Base-by-base conservation (phyloP, 2,888 invertebrate genomes). In the Himalopsyche tibetana region DNA sequence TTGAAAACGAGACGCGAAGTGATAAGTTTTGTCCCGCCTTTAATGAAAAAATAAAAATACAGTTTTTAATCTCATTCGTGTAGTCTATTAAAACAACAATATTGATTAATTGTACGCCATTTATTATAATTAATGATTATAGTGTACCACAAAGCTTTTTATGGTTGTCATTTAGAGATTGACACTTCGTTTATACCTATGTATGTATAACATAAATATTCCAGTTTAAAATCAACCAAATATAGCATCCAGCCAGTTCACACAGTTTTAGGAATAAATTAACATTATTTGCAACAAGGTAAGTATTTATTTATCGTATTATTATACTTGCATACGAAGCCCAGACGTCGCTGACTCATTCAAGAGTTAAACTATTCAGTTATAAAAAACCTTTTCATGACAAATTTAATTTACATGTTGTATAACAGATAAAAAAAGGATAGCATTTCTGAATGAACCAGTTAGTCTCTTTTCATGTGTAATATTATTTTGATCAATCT, bases 231-330 rank as follows among this genome's bases (percentile, higher is more conserved):
- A 74, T 74, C 38, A 74, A 36, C 74, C 74, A 36, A 74, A 74
- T 74, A 74, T 36, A 38, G 74, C 74, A 74, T 74, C 38, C 74
- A 74, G 74, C 38, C 74, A 38, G 36, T 74, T 74, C 74, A 74
- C 74, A 74, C 74, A 74, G 74, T 74, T 36, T 74, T 5, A 74
- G 12, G 74, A 74, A 74, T 74, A 74, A 74, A 74, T 74, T 74
- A 74, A 38, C 74, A 74, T 74, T 74, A 38, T 38, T 74, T 74
- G 36, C 74, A 74, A 51, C 42, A 8, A 8, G 51, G 0, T 51
- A 15, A 15, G 4, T 51, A 51, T 51, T 51, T 51, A 51, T 51
- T 74, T 74, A 74, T 36, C 19, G 38, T 74, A 74, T 38, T 74
- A 74, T 74, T 36, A 36, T 38, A 74, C 74, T 36, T 74, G 36